phyloP scores from a whole-genome alignment of 2,797 vertebrate species.

The Microctenopoma lineatum region DNA sequence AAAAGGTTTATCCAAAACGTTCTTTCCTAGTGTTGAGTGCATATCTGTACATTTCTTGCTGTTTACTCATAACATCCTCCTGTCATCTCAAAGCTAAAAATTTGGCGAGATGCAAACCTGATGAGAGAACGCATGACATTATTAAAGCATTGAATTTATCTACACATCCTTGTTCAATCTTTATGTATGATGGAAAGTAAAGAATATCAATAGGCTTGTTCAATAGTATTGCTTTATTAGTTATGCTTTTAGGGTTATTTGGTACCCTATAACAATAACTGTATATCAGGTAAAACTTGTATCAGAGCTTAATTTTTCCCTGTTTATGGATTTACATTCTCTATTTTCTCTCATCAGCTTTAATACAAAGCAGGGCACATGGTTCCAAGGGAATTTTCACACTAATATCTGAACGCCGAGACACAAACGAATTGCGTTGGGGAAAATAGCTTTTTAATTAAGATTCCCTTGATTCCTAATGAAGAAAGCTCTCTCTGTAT shows the following conservation, averaged over 20 bases:
- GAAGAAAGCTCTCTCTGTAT: conserved; percentile 53
- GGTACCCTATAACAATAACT: background rate
- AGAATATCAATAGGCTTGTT: background rate
- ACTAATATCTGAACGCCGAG: conserved; percentile 50
- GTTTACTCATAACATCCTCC: too few species aligned
- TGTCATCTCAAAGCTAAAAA: background rate
- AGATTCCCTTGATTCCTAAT: conserved; percentile 55
- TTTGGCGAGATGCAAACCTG: background rate
- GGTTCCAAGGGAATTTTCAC: conserved; percentile 41
- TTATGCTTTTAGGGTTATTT: conserved; percentile 20
- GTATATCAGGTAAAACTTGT: background rate
- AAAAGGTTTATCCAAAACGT: too few species aligned
- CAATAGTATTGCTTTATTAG: background rate
- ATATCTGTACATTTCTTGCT: too few species aligned
- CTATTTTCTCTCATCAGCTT: conserved; percentile 36
- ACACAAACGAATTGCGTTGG: conserved; percentile 63
- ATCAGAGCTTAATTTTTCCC: background rate
- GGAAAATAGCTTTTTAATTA: conserved; percentile 74
- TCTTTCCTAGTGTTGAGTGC: too few species aligned
- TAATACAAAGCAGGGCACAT: conserved; percentile 11
- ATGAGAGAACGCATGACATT: background rate
- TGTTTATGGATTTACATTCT: conserved; percentile 17
- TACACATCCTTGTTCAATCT: background rate
- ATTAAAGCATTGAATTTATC: background rate
- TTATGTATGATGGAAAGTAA: background rate